A percentile compares a stretch with the other conserved stretches of the same genome.
These are phyloP conservation scores for Nannoperca obscura DNA, from an alignment of 2,797 vertebrate genomes.

Conservation along the genomic window DNA sequence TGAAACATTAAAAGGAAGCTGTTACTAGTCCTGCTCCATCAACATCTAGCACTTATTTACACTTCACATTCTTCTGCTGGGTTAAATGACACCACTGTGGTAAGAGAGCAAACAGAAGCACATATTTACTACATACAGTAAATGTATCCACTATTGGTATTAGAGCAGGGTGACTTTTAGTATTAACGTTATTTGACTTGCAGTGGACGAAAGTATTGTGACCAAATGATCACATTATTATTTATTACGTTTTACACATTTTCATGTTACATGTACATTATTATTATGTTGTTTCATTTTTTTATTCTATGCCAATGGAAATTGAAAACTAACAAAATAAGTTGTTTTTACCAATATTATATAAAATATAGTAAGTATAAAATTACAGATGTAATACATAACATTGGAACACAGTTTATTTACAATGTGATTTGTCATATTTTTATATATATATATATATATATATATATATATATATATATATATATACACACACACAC, in stretches of 20 bases:
- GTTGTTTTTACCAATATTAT: background rate
- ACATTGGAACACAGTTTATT: background rate
- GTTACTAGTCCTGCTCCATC: slow-evolving; percentile 56
- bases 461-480: too few species aligned
- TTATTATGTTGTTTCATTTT: background rate
- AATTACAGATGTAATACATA: background rate
- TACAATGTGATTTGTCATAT: too few species aligned
- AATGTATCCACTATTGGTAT: background rate
- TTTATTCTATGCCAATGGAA: background rate
- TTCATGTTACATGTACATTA: too few species aligned
- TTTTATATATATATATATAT: too few species aligned
- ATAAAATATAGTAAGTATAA: too few species aligned
- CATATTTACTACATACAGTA: background rate
- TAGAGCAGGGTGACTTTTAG: background rate
- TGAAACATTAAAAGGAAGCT: slow-evolving; percentile 65
- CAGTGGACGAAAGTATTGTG: background rate
- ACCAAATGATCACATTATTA: background rate
- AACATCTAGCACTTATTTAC: slow-evolving; percentile 47
- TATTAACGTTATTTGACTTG: background rate
- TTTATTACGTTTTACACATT: background rate
- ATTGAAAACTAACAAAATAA: background rate
- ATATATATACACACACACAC: too few species aligned
- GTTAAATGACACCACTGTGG: slow-evolving; percentile 22
- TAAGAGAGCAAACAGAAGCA: background rate
- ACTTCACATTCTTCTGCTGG: slow-evolving; percentile 39